Base-by-base conservation (phyloP, 2,888 invertebrate genomes). In the Acleris emargana region DNA sequence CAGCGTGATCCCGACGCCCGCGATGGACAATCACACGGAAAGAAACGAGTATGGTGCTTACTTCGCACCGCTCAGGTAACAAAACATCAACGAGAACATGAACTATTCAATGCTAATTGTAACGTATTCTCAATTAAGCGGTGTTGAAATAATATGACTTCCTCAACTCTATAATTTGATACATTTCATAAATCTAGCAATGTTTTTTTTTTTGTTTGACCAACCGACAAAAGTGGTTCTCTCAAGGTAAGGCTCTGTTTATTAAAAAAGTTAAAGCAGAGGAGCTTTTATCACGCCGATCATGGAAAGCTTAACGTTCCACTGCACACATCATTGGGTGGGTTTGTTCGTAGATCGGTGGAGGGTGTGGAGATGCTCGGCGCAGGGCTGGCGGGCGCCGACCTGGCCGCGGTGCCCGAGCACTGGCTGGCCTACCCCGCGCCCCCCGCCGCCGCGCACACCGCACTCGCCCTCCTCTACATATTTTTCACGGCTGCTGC, bases 371-470 rank as follows among this genome's bases (percentile, higher is more conserved):
- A 83, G 72, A 84, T 96, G 86, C 82, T 96, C 68, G 96, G 95
- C 72, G 97, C 96, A 92, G 96, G 97, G 79, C 94, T 97, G 38
- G 95, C 96, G 7, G 94, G 95, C 28, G 95, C 95, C 57, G 96
- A 97, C 78, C 88, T 97, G 69, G 92, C 95, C 38, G 94, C 96
- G 74, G 95, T 97, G 73, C 96, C 96, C 7, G 95, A 95, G 72
- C 97, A 97, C 86, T 97, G 97, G 97, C 91, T 97, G 38, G 89
- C 93, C 43, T 97, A 94, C 86, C 94, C 95, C 5, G 97, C 97
- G 78, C 97, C 97, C 1, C 96, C 96, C 66, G 96, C 95, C 68
- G 95, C 96, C 59, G 93, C 97, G 74, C 96, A 97, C 86, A 96
- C 97, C 71, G 93, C 97, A 3, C 91, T 97, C 54, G 97, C 95